These are phyloP conservation scores for Eulemur albifrons DNA, from an alignment of 2,797 vertebrate genomes.

Conservation along the genomic window DNA sequence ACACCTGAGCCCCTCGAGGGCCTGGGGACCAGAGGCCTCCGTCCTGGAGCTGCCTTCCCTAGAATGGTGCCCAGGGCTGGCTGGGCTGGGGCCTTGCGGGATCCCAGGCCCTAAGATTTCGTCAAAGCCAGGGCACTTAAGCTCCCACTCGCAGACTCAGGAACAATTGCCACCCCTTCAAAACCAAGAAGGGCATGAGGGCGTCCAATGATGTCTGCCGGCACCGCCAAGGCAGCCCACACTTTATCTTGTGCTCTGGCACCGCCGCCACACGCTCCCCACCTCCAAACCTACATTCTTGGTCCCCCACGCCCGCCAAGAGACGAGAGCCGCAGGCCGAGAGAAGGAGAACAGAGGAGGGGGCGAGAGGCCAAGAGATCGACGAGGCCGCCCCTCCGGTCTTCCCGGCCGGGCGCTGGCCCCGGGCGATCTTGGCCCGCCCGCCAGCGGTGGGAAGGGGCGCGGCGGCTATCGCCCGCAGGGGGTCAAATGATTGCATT, in stretches of 20 bases:
- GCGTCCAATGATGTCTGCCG: neutral
- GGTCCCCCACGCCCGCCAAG: neutral
- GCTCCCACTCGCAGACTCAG: neutral
- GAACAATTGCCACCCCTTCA: neutral
- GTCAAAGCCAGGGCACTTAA: neutral
- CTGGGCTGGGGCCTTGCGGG: neutral
- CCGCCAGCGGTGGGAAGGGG: neutral
- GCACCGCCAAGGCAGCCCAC: neutral
- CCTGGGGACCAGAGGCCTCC: neutral
- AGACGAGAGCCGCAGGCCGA: neutral
- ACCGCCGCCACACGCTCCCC: neutral
- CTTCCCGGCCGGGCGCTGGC: neutral
- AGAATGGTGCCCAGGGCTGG: neutral
- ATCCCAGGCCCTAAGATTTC: neutral
- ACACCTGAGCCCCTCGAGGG: rapidly evolving
- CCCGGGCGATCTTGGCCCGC: neutral
- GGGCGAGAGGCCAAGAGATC: neutral
- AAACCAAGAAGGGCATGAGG: neutral
- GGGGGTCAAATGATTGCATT: conserved; percentile 82
- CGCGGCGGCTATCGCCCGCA: neutral
- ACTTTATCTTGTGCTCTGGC: neutral
- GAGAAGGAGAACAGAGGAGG: neutral
- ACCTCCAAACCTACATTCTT: neutral
- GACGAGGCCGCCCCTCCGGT: neutral
- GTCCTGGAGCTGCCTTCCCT: neutral